phyloP scores from a whole-genome alignment of 2,113 vertebrate species.

The Upupa epops region DNA sequence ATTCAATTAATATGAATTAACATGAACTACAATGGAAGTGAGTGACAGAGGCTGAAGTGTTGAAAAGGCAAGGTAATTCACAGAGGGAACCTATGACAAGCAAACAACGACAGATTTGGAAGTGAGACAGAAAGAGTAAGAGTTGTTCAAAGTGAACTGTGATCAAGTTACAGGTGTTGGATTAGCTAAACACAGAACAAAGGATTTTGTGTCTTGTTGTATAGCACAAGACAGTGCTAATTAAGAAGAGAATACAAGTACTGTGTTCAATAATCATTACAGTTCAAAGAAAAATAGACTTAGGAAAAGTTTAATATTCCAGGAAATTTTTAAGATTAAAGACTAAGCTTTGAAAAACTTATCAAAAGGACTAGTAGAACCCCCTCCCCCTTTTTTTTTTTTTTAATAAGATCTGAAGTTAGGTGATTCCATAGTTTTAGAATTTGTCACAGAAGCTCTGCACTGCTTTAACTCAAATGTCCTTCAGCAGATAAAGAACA shows the following conservation, averaged over 20 bases:
- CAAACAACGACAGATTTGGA: not conserved
- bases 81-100: not conserved
- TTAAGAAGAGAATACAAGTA: not conserved
- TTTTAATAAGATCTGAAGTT: not conserved
- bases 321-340: not conserved
- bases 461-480: not conserved
- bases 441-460: not conserved
- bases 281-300: not conserved
- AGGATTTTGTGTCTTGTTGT: not conserved
- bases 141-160: not conserved
- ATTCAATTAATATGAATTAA: not conserved
- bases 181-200: not conserved
- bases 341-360: too few relatives aligned
- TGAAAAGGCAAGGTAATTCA: not conserved
- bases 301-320: not conserved
- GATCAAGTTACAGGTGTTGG: not conserved
- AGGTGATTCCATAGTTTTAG: not conserved
- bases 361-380: not conserved
- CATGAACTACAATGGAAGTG: not conserved
- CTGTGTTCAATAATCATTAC: not conserved
- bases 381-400: too few relatives aligned
- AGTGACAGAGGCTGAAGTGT: not conserved
- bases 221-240: not conserved
- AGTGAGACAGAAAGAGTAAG: not conserved
- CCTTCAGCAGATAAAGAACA: conserved; percentile 10